These are phyloP conservation scores for Oreonectes daqikongensis DNA, from an alignment of 2,797 vertebrate genomes.

Conservation along the genomic window DNA sequence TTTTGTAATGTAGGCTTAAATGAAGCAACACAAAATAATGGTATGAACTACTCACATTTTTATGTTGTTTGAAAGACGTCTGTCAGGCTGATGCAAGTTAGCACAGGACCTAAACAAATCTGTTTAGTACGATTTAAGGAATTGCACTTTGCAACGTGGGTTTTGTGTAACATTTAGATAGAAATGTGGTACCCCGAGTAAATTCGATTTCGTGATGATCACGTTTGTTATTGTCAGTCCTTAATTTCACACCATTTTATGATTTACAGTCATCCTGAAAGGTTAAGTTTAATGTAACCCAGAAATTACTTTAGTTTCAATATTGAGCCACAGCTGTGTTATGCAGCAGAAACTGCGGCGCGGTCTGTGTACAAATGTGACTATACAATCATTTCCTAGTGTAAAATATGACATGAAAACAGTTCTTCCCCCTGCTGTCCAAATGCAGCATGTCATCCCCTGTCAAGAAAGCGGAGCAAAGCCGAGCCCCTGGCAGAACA, in stretches of 20 bases:
- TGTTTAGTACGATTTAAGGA: no score
- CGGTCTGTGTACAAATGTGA: neutral
- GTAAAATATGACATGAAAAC: neutral
- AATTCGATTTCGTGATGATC: no score
- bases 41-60: neutral
- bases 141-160: no score
- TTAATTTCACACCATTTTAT: no score
- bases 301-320: no score
- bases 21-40: constrained; percentile 1
- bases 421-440: constrained; percentile 1
- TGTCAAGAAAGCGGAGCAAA: neutral
- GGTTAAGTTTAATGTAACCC: no score
- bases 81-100: neutral
- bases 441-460: neutral
- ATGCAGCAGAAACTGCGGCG: no score
- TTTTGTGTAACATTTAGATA: no score
- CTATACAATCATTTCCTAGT: neutral
- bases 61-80: constrained; percentile 4
- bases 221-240: no score
- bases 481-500: constrained; percentile 3
- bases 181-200: no score
- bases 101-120: neutral
- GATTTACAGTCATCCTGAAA: no score
- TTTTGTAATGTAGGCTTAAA: neutral
- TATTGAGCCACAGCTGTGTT: no score